phyloP scores from a whole-genome alignment of 2,113 vertebrate species.

The Uropsilus gracilis region DNA sequence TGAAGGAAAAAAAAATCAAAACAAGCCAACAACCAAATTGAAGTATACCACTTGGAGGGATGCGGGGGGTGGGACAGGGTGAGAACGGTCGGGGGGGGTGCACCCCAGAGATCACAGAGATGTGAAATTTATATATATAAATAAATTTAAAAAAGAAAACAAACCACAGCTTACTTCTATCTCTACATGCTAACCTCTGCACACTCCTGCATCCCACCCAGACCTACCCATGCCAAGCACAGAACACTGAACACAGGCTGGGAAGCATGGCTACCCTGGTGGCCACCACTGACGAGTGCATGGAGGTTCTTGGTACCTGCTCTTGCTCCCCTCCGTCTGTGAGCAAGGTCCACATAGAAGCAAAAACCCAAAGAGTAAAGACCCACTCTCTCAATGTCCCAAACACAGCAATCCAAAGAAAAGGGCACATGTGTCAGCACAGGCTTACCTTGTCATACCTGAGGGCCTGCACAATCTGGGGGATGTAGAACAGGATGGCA shows the following conservation, averaged over 20 bases:
- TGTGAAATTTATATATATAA: too few relatives aligned
- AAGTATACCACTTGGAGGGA: too few relatives aligned
- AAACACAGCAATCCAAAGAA: too few relatives aligned
- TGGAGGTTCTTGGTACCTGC: neutral
- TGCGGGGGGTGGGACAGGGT: too few relatives aligned
- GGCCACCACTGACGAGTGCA: neutral
- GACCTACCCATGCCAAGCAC: neutral
- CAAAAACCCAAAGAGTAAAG: neutral
- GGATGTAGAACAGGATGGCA: constrained; percentile 98
- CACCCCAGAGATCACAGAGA: too few relatives aligned
- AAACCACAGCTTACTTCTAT: neutral
- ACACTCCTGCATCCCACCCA: accelerated
- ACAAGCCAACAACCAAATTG: too few relatives aligned
- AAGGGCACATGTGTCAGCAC: neutral
- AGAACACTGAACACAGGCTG: too few relatives aligned
- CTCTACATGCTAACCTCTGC: neutral
- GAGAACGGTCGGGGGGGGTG: too few relatives aligned
- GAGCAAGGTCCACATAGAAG: neutral
- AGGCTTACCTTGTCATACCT: constrained; percentile 95
- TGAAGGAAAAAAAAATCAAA: too few relatives aligned
- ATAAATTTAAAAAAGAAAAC: too few relatives aligned
- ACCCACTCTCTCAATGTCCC: neutral
- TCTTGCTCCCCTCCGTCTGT: neutral
- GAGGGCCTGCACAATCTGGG: constrained; percentile 98
- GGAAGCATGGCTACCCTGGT: neutral